Base-by-base conservation (phyloP, 2,797 vertebrate species). In the Telmatherina bonti region DNA sequence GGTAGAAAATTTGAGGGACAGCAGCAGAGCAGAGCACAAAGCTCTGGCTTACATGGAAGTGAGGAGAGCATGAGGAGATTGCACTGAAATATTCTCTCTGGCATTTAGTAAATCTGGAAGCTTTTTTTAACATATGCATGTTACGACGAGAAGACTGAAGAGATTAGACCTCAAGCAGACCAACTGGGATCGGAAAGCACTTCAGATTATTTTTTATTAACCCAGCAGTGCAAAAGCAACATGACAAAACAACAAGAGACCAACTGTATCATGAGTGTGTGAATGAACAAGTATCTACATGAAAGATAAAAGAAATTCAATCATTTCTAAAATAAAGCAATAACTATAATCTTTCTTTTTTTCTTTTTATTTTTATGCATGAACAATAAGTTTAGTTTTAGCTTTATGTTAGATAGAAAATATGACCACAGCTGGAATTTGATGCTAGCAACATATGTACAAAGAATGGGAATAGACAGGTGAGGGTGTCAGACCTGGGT, bases 51-150 rank as follows among this genome's bases (percentile, higher is more conserved):
- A 67, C 58, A 79, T 7, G 26, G 72, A 57, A 47, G 36, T 45
- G 36, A 7, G 41, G 38, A 20, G 62, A 65, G 60, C 47, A 70
- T 65, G 72, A 66, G 62, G 67, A 62, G 70, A 63, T 36, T 72
- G 67, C 70, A 72, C 72, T 84, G 72, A 84, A 79, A 76, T 36
- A 82, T 83, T 73, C 62, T 69, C 68, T 74, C 51, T 78, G 64
- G 80, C 69, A 76, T 69, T 38, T 64, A 83, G 72, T 71, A 77
- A 74, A 81, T 68, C 74, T 52, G 76, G 81, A 79, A 85, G 79
- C 62, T 82, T 51, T 54, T n/a, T 77, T 76, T 33, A 59, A 80
- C 70, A 74, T 70, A 55, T 72, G 71, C 51, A 67, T 56, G 73
- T 47, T 62, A 72, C 51, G 74, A 52, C 75, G 64, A 70, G 27